phyloP scores from a whole-genome alignment of 2,888 invertebrate genomes.

The Cephus pulcher region DNA sequence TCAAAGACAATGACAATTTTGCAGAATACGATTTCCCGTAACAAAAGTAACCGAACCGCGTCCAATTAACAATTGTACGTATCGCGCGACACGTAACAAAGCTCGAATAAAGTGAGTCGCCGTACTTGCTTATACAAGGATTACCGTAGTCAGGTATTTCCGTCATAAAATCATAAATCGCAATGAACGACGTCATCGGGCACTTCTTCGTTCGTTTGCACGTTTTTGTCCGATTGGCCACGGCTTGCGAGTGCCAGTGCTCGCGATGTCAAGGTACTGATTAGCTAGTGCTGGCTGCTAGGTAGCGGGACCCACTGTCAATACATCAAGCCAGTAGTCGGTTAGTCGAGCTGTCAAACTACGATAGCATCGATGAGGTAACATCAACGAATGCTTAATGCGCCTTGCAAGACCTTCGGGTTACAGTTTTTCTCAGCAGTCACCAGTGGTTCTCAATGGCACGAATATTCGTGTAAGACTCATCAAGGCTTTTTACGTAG shows the following conservation, averaged over 20 bases:
- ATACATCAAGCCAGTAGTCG: constrained; percentile 7
- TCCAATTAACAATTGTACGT: not conserved
- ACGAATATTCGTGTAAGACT: not conserved
- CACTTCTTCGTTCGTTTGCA: constrained; percentile 22
- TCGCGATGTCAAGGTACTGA: constrained; percentile 3
- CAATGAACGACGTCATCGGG: not conserved
- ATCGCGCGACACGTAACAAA: not conserved
- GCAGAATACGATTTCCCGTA: not conserved
- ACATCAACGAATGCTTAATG: constrained; percentile 6
- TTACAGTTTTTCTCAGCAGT: not conserved
- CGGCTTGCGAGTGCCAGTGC: not conserved
- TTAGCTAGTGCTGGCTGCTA: not conserved
- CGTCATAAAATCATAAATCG: not conserved
- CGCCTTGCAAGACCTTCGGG: not conserved
- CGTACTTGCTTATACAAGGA: not conserved
- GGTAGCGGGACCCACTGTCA: constrained; percentile 3
- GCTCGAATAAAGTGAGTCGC: not conserved
- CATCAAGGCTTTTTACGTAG: not conserved
- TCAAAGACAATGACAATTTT: not conserved
- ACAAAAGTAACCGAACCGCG: not conserved
- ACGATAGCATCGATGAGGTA: constrained; percentile 1
- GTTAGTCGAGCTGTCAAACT: constrained; percentile 3
- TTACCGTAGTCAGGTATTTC: not conserved
- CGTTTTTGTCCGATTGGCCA: not conserved
- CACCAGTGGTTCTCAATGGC: not conserved